These are phyloP conservation scores for Bostrychus sinensis DNA, from an alignment of 2,113 vertebrate species.

Conservation along the genomic window DNA sequence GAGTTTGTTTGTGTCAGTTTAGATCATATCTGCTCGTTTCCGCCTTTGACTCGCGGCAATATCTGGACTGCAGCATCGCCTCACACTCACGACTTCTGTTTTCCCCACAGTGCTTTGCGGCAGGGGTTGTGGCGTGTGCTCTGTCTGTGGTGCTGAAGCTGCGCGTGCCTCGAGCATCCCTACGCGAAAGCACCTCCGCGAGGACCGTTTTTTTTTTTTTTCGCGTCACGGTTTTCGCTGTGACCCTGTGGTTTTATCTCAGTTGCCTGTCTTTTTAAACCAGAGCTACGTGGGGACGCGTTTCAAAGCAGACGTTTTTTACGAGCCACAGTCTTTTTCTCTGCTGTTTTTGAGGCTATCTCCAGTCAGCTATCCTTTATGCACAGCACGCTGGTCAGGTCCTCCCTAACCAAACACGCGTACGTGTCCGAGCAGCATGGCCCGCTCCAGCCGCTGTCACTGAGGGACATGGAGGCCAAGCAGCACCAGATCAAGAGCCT, in stretches of 20 bases:
- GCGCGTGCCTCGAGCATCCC: slow-evolving; percentile 75
- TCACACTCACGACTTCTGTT: slow-evolving; percentile 68
- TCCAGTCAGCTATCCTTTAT: slow-evolving; percentile 72
- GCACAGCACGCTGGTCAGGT: slow-evolving; percentile 79
- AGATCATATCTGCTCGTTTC: slow-evolving; percentile 1
- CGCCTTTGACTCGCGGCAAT: slow-evolving; percentile 27
- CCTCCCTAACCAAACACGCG: slow-evolving; percentile 71
- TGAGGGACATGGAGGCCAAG: slow-evolving; percentile 82
- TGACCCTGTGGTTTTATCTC: not conserved
- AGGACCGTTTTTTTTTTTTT: slow-evolving; percentile 10
- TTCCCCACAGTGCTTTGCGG: slow-evolving; percentile 86
- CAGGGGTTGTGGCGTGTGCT: slow-evolving; percentile 53
- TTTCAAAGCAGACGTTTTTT: slow-evolving; percentile 8
- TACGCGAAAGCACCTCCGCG: slow-evolving; percentile 32
- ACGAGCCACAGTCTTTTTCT: slow-evolving; percentile 1
- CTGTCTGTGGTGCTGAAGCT: slow-evolving; percentile 89
- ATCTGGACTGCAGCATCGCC: slow-evolving; percentile 66
- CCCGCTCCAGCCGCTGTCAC: slow-evolving; percentile 69
- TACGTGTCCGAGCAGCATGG: slow-evolving; percentile 81
- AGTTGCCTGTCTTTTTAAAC: not conserved
- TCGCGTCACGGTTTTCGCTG: not conserved
- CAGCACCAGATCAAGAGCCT: slow-evolving; percentile 79
- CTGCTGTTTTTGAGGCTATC: slow-evolving; percentile 14
- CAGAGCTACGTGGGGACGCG: not conserved
- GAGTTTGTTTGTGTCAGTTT: not conserved